Conservation (phyloP, 2,888 invertebrate genomes). For the Lasioglossum marginatum region DNA sequence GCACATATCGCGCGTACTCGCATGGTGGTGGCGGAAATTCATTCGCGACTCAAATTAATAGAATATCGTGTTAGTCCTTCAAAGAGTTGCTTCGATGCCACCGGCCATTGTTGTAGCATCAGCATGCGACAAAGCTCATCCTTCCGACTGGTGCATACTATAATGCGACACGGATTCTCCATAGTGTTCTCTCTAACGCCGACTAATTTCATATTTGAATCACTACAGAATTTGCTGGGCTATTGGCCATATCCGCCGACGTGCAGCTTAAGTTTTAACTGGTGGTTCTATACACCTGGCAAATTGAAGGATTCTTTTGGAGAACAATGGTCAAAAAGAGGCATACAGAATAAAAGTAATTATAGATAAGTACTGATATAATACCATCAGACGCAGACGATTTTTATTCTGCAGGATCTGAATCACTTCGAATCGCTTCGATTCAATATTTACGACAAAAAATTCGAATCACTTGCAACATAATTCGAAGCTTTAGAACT, state of each 20-base stretch:
- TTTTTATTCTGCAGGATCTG: no score
- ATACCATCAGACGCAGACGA: no score
- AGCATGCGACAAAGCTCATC: not conserved
- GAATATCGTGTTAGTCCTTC: constrained; percentile 20
- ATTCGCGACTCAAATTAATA: constrained; percentile 44
- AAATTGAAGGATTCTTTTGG: no score
- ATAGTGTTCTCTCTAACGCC: not conserved
- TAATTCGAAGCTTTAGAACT: no score
- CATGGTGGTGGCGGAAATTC: constrained; percentile 32
- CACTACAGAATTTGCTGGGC: not conserved
- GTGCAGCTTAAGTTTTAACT: not conserved
- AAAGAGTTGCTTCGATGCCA: constrained; percentile 12
- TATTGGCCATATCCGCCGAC: not conserved
- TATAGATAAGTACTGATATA: no score
- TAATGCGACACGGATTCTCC: not conserved
- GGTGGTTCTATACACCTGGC: no score
- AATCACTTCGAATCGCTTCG: no score
- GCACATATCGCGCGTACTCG: constrained; percentile 42
- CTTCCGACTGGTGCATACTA: not conserved
- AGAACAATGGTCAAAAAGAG: no score
- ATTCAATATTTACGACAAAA: no score
- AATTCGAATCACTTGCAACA: no score
- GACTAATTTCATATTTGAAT: not conserved
- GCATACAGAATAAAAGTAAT: no score
- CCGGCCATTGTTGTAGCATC: constrained; percentile 12